These are phyloP conservation scores for Trinectes maculatus DNA, from an alignment of 2,113 vertebrate genomes.

Conservation along the genomic window DNA sequence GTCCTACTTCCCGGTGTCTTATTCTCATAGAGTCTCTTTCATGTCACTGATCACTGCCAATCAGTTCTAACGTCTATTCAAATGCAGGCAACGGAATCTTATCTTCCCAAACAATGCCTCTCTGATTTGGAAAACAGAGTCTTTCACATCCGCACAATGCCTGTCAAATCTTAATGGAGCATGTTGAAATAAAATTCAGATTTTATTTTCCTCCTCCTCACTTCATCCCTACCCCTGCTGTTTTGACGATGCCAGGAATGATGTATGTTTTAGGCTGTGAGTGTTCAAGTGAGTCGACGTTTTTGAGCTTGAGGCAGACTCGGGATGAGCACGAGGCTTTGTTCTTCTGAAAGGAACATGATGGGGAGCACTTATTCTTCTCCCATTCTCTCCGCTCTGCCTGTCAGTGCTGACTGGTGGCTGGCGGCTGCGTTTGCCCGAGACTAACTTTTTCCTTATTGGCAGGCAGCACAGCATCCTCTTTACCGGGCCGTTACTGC, in stretches of 20 bases:
- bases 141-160: constrained; percentile 45
- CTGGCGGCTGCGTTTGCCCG: constrained; percentile 19
- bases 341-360: constrained; percentile 74
- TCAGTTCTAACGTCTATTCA: constrained; percentile 25
- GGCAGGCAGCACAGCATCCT: constrained; percentile 36
- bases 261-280: constrained; percentile 64
- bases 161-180: constrained; percentile 59
- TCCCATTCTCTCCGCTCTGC: constrained; percentile 40
- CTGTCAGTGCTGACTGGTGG: constrained; percentile 51
- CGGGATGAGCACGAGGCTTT: constrained; percentile 56
- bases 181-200: constrained; percentile 59
- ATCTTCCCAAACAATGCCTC: constrained; percentile 48
- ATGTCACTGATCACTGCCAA: constrained; percentile 39
- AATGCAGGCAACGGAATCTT: not conserved
- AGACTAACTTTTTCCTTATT: constrained; percentile 34
- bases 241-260: constrained; percentile 58
- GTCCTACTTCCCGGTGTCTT: not conserved
- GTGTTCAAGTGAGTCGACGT: constrained; percentile 61
- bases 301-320: constrained; percentile 64
- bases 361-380: constrained; percentile 67
- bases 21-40: constrained; percentile 10
- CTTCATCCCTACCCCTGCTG: constrained; percentile 23
- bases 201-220: constrained; percentile 29
- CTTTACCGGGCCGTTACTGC: constrained; percentile 9
- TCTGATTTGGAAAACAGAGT: constrained; percentile 51